phyloP scores from a whole-genome alignment of 2,888 invertebrate species.

The Troides aeacus region DNA sequence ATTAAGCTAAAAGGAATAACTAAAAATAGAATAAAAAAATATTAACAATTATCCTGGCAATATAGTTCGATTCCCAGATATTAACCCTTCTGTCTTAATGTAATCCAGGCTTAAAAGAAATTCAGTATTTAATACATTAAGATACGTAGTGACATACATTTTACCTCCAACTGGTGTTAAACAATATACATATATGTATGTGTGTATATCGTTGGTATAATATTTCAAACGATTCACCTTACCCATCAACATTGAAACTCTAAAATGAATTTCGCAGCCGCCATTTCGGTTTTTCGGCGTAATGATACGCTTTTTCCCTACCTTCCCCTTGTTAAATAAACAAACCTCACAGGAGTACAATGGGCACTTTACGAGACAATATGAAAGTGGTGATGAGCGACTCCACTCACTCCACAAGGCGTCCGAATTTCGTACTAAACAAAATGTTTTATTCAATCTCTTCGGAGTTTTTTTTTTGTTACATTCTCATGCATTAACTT shows the following conservation, averaged over 20 bases:
- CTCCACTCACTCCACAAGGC: slow-evolving; percentile 8
- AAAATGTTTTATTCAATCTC: slow-evolving; percentile 20
- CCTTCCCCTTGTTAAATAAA: slow-evolving; percentile 24
- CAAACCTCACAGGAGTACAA: slow-evolving; percentile 23
- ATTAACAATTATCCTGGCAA: too few species aligned
- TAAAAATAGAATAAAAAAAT: too few species aligned
- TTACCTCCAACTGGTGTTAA: too few species aligned
- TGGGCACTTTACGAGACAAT: slow-evolving; percentile 26
- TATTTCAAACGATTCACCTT: background rate
- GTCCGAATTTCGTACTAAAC: slow-evolving; percentile 15
- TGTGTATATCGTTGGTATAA: background rate
- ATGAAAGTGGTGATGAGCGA: slow-evolving; percentile 17
- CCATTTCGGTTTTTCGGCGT: slow-evolving; percentile 17
- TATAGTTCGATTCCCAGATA: too few species aligned
- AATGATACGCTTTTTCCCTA: slow-evolving; percentile 8
- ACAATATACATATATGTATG: background rate
- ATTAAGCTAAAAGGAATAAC: too few species aligned
- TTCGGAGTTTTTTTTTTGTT: background rate
- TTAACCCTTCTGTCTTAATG: too few species aligned
- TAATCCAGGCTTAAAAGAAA: too few species aligned
- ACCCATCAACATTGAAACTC: background rate
- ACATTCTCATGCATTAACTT: background rate
- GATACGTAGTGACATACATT: too few species aligned
- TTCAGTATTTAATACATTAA: too few species aligned
- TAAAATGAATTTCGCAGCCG: background rate